Base-by-base conservation (phyloP, 2,797 vertebrate genomes). In the Sebastes nivosus region DNA sequence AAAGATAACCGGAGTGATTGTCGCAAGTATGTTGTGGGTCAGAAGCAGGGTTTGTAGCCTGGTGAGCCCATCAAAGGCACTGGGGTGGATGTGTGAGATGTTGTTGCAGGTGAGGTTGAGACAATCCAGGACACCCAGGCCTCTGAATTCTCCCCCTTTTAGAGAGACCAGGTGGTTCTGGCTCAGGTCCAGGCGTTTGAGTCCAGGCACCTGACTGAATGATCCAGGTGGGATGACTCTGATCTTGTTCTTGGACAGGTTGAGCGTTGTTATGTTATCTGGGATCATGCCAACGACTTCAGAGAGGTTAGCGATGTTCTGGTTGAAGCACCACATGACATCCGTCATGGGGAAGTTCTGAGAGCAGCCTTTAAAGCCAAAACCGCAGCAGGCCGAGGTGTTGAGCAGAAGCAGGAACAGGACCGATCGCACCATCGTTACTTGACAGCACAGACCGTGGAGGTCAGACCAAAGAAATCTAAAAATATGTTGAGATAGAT, bases 41-140 rank as follows among this genome's bases (percentile, higher is more conserved):
- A 86, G 57, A 55, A 85, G n/a, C n/a, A 84, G 77, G 1, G 29
- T 50, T 54, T 8, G 11, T 7, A 88, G 67, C 2, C 36, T 24
- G 52, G 4, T 36, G 30, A 85, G 74, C 11, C 71, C 78, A 18
- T 81, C 61, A 34, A 87, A 85, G 20, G 65, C 63, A 6, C 27
- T 11, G 8, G 52, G 22, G 61, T 79, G 52, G 30, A 91, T 82
- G 36, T 64, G 38, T 20, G 81, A 88, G 58, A 90, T 85, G 71
- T 79, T 88, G 59, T 89, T 91, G 61, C 11, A 25, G 61, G 71
- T 80, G 14, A 87, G 83, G 29, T 87, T 91, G 20, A 84, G 86
- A 14, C 1, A 13, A 2, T 50, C 5, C 76, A 87, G 71, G 5
- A 34, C 7, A 4, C 46, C 25, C 5, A 88, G 54, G 0, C 83